A percentile compares a stretch with the other conserved stretches of the same genome.
Evolutionary conservation across 2,113 vertebrate genomes (phyloP).

Genomic region (Protobothrops mucrosquamatus): DNA sequence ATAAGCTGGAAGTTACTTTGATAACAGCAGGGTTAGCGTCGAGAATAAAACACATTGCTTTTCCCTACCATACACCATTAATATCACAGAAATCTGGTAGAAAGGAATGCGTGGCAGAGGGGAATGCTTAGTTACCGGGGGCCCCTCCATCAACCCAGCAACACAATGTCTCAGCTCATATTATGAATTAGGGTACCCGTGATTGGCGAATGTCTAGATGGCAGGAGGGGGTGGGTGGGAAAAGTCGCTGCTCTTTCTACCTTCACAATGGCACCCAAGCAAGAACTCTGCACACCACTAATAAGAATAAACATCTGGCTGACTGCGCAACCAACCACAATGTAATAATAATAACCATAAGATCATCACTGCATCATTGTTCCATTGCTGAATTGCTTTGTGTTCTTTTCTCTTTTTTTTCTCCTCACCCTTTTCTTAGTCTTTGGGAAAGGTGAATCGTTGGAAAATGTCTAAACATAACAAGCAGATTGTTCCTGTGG

Average conservation of each 20-base stretch:
- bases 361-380: conserved; percentile 26
- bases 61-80: conserved; percentile 78
- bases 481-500: conserved; percentile 71
- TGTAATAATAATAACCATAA: conserved; percentile 9
- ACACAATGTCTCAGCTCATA: conserved; percentile 64
- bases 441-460: conserved; percentile 70
- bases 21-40: conserved; percentile 89
- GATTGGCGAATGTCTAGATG: conserved; percentile 42
- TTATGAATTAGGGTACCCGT: conserved; percentile 67
- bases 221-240: conserved; percentile 15
- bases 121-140: conserved; percentile 69
- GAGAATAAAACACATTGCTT: conserved; percentile 83
- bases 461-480: conserved; percentile 68
- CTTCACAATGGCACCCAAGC: conserved; percentile 30
- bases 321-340: neutral
- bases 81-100: conserved; percentile 76
- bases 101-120: conserved; percentile 69
- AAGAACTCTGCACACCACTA: conserved; percentile 40
- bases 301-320: neutral
- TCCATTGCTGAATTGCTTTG: conserved; percentile 47
- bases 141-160: conserved; percentile 64
- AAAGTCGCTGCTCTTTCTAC: conserved; percentile 24
- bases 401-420: conserved; percentile 34
- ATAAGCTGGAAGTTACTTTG: conserved; percentile 99
- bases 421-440: conserved; percentile 45